A percentile compares a stretch with the other conserved stretches of the same genome.
phyloP scores from a whole-genome alignment of 2,797 vertebrate genomes.

The Benthosema pterotum region DNA sequence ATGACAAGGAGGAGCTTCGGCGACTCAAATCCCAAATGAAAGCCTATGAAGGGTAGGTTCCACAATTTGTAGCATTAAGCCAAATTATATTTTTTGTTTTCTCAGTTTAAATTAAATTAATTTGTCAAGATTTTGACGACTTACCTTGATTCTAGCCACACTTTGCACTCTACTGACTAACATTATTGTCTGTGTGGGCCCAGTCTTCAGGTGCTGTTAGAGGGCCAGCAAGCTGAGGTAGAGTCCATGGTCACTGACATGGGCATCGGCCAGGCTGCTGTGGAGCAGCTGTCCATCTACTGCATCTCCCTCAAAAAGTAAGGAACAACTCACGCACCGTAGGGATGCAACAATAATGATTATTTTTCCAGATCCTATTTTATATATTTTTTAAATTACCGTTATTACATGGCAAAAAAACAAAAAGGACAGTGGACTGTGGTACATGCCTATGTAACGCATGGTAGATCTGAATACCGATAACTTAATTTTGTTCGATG shows the following conservation, averaged over 20 bases:
- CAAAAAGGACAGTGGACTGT: too few relatives aligned
- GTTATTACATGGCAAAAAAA: too few relatives aligned
- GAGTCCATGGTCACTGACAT: constrained; percentile 96
- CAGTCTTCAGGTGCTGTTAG: constrained; percentile 89
- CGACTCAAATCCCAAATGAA: constrained; percentile 87
- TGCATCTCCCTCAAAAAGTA: constrained; percentile 98
- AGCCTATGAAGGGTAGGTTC: constrained; percentile 86
- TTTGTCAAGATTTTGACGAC: too few relatives aligned
- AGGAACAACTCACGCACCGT: constrained; percentile 23
- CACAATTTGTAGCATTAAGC: neutral
- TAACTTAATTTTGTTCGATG: too few relatives aligned
- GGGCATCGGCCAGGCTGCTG: constrained; percentile 87
- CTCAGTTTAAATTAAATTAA: too few relatives aligned
- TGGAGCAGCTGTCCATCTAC: constrained; percentile 94
- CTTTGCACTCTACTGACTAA: constrained; percentile 25
- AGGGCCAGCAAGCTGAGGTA: constrained; percentile 90
- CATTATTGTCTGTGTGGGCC: constrained; percentile 15
- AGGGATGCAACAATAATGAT: too few relatives aligned
- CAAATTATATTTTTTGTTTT: too few relatives aligned
- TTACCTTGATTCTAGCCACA: neutral
- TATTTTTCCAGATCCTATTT: too few relatives aligned
- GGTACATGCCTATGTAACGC: too few relatives aligned
- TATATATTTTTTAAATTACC: too few relatives aligned
- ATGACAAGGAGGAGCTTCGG: constrained; percentile 87
- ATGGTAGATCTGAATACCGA: too few relatives aligned